phyloP scores from a whole-genome alignment of 2,113 vertebrate species.

The Dromaius novaehollandiae region DNA sequence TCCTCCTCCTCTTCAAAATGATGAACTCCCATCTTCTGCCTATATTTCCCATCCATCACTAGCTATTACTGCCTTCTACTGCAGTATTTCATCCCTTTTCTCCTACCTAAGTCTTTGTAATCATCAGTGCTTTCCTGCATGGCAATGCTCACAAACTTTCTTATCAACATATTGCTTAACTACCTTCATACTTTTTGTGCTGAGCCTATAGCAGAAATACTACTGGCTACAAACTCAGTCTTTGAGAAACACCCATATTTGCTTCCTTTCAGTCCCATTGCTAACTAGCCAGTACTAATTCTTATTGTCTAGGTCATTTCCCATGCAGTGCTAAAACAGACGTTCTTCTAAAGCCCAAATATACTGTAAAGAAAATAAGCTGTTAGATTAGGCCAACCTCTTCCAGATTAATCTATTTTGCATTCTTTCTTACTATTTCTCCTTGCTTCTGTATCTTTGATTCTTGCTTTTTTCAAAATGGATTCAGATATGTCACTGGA shows the following conservation, averaged over 20 bases:
- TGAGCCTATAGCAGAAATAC: background rate
- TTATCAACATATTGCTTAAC: background rate
- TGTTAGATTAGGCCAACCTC: background rate
- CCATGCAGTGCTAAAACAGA: background rate
- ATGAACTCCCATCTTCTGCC: background rate
- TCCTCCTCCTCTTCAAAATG: background rate
- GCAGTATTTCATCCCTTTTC: background rate
- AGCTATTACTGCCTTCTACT: background rate
- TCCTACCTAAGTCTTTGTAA: background rate
- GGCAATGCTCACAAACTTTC: background rate
- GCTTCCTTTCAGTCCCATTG: background rate
- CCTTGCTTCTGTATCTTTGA: background rate
- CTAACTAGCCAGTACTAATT: background rate
- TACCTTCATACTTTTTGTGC: background rate
- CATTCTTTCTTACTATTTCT: background rate
- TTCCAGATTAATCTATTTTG: background rate
- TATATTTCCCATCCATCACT: background rate
- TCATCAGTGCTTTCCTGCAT: background rate
- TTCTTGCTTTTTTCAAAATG: background rate
- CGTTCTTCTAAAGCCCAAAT: background rate
- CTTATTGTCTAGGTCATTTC: background rate
- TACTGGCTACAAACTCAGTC: background rate
- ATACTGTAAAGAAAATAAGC: background rate
- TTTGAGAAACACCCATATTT: background rate
- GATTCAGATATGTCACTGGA: background rate